These are phyloP conservation scores for Poecilia latipinna DNA, from an alignment of 2,113 vertebrate species.

Conservation along the genomic window DNA sequence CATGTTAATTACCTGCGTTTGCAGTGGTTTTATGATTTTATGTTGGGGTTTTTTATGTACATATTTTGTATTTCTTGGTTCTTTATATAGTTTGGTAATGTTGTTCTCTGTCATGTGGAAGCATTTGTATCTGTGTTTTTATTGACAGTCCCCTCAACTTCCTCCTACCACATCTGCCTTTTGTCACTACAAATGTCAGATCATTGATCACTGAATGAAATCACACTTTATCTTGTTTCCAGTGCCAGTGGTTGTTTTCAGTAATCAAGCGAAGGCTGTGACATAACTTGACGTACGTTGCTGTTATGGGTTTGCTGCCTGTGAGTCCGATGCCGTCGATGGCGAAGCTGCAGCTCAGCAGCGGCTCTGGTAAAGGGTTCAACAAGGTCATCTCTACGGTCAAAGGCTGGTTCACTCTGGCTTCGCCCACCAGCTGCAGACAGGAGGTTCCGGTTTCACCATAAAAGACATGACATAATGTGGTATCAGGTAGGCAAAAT, in stretches of 20 bases:
- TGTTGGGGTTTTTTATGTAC: too few relatives aligned
- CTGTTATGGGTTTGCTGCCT: conserved; percentile 52
- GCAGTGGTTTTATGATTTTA: too few relatives aligned
- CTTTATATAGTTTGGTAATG: background rate
- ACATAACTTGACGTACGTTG: conserved; percentile 76
- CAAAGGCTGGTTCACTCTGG: conserved; percentile 79
- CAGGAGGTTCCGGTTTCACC: background rate
- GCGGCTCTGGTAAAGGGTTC: conserved; percentile 81
- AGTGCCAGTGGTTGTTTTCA: background rate
- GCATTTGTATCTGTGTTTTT: too few relatives aligned
- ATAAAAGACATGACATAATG: background rate
- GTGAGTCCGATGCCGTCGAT: conserved; percentile 84
- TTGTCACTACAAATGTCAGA: too few relatives aligned
- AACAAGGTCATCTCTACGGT: conserved; percentile 79
- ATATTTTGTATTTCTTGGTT: too few relatives aligned
- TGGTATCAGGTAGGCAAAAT: background rate
- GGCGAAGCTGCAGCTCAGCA: conserved; percentile 82
- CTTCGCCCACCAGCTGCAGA: conserved; percentile 84
- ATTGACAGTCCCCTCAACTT: too few relatives aligned
- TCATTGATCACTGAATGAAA: too few relatives aligned
- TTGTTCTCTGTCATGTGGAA: background rate
- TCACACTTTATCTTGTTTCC: too few relatives aligned
- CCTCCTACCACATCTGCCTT: background rate
- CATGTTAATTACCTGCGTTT: background rate
- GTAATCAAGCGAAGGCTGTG: background rate